Base-by-base conservation (phyloP, 2,888 invertebrate genomes). In the Tipula unca region DNA sequence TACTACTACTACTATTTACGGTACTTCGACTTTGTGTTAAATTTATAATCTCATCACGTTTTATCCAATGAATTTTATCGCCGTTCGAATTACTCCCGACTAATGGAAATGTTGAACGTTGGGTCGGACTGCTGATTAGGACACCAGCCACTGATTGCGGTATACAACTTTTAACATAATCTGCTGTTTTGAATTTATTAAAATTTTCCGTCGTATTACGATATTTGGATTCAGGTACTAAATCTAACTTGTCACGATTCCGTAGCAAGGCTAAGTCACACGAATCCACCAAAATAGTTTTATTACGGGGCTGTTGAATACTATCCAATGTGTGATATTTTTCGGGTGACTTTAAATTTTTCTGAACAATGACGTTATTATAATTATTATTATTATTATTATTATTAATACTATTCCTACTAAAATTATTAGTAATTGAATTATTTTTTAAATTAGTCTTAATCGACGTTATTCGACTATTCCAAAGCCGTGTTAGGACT, bases 171-270 rank as follows among this genome's bases (percentile, higher is more conserved):
- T 87, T 86, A 36, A 86, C 86, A 5, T 87, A 87, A 42, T 87
- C 87, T 39, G 91, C 91, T 86, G 89, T 90, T 88, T 91, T 91
- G 87, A 90, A 90, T 87, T 91, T 91, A 86, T 91, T 90, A 87
- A 91, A 91, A 86, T 91, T 91, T 87, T 91, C 91, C 86, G 48
- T 32, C 17, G n/a, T 42, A 13, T 13, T 29, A 10, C n/a, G 29
- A 32, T 1, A 17, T 17, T 85, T 14, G 69, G 25, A 13, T 10
- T 69, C 69, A 69, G 69, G 69, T 69, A 69, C 69, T 25, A 69
- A 25, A 8, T 69, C 25, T 2, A 25, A 3, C 1, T 6, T 20
- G 69, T 20, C 10, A 1, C 25, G 69, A 3, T 69, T 20, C 25
- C 69, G 69, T 69, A 69, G 10, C 20, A 69, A 1, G 2, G 14